Percentiles rank a stretch among this genome's conserved stretches.
Conservation (phyloP, 2,797 vertebrate genomes). For the Capromys pilorides region DNA sequence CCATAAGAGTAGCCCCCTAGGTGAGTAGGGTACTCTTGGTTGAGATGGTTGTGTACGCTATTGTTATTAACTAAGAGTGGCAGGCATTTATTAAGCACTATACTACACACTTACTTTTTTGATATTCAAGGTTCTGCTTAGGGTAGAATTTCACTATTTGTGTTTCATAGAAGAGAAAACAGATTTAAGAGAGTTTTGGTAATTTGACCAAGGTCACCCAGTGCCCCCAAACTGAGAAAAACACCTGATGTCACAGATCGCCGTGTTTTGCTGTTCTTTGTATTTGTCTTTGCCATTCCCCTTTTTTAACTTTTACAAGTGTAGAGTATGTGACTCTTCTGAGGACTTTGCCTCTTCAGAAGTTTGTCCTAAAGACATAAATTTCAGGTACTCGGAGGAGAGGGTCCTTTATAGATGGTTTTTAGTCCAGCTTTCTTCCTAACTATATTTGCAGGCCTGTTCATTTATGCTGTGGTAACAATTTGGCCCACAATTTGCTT, state of each 20-base stretch:
- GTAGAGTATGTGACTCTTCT: slow-evolving; percentile 15
- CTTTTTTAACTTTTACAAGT: slow-evolving; percentile 34
- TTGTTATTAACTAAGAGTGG: background rate
- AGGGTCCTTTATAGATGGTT: slow-evolving; percentile 26
- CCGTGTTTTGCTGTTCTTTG: background rate
- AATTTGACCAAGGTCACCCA: slow-evolving; percentile 8
- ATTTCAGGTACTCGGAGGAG: slow-evolving; percentile 3
- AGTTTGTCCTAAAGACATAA: slow-evolving; percentile 47
- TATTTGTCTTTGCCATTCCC: slow-evolving; percentile 4
- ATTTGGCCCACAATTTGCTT: slow-evolving; percentile 49
- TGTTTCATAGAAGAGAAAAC: slow-evolving; percentile 45
- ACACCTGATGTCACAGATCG: background rate
- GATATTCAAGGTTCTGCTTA: background rate
- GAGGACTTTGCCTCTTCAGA: slow-evolving; percentile 48
- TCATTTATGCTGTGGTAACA: background rate
- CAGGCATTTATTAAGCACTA: background rate
- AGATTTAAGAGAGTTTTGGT: background rate
- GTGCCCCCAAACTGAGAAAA: background rate
- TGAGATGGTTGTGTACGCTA: background rate
- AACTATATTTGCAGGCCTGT: background rate
- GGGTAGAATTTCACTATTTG: background rate
- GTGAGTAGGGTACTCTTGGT: background rate
- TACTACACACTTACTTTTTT: background rate
- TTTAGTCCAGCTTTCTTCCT: slow-evolving; percentile 25
- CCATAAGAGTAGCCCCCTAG: background rate